phyloP scores from a whole-genome alignment of 1,140 invertebrate species.

The Diuraphis noxia region DNA sequence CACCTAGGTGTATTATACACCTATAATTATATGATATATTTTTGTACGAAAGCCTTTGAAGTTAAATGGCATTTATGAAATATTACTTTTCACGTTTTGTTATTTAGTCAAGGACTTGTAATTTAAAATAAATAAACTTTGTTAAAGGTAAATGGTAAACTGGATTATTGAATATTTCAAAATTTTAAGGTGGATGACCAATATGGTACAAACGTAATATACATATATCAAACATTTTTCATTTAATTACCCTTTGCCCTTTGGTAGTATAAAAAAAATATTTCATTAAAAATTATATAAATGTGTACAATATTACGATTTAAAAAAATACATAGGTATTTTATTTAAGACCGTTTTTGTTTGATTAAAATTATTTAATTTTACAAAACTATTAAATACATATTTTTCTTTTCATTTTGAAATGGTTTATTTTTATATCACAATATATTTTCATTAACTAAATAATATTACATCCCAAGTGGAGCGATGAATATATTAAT shows the following conservation, averaged over 20 bases:
- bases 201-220: neutral
- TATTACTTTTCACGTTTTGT: neutral
- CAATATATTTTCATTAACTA: neutral
- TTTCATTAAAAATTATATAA: neutral
- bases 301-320: neutral
- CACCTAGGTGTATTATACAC: too few species aligned
- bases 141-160: neutral
- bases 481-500: too few species aligned
- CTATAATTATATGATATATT: too few species aligned
- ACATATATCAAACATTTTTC: neutral
- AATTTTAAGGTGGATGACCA: neutral
- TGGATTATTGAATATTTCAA: neutral
- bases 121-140: neutral
- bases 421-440: neutral
- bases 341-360: neutral
- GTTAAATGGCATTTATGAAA: neutral
- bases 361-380: neutral
- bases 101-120: neutral
- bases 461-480: neutral
- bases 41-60: neutral
- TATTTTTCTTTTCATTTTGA: neutral
- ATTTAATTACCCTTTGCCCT: too few species aligned
- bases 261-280: neutral
- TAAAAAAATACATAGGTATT: neutral
- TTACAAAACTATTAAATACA: neutral